phyloP scores from a whole-genome alignment of 2,797 vertebrate genomes.

The Scolopax bukidnonensis region DNA sequence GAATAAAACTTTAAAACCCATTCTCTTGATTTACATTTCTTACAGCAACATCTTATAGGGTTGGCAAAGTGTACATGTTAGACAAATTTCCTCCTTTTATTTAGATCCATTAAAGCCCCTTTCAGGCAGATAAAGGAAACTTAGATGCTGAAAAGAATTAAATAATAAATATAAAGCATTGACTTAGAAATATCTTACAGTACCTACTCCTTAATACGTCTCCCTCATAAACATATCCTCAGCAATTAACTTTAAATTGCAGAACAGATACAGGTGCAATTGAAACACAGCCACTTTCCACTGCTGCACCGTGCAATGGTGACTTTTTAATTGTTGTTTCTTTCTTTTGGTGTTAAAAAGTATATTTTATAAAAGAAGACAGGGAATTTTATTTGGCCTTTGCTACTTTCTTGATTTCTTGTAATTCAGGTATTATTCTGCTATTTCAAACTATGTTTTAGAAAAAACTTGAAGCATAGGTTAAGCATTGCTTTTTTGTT shows the following conservation, averaged over 20 bases:
- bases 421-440: not conserved
- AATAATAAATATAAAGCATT: not conserved
- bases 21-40: constrained; percentile 24
- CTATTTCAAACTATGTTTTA: not conserved
- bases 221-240: not conserved
- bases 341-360: not conserved
- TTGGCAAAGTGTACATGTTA: not conserved
- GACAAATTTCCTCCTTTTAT: not conserved
- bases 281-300: not conserved
- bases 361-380: not conserved
- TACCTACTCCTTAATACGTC: not conserved
- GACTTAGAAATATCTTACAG: not conserved
- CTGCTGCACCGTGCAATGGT: not conserved
- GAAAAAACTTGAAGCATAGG: not conserved
- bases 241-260: not conserved
- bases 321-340: not conserved
- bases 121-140: not conserved
- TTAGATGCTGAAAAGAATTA: not conserved
- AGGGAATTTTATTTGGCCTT: not conserved
- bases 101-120: not conserved
- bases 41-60: not conserved
- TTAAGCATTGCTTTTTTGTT: not conserved
- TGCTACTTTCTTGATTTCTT: not conserved
- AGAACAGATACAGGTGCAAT: not conserved
- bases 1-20: constrained; percentile 45